Evolutionary conservation across 1,140 invertebrate species (phyloP).

Genomic region (Lerema accius): DNA sequence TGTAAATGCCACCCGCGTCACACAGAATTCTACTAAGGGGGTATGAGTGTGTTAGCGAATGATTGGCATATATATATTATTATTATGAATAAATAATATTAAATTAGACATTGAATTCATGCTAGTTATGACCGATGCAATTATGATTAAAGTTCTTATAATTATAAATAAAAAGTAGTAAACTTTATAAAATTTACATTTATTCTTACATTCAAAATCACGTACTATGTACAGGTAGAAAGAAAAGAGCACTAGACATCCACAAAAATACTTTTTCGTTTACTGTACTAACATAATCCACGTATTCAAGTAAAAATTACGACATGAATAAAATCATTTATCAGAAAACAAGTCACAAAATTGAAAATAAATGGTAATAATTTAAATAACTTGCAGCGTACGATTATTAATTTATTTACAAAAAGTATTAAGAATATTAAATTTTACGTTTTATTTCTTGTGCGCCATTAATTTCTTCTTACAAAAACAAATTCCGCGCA

Average conservation of each 20-base stretch:
- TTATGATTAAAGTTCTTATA: too few species aligned
- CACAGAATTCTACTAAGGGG: too few species aligned
- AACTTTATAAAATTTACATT: conserved; percentile 81
- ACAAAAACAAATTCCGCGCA: conserved; percentile 30
- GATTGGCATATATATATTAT: too few species aligned
- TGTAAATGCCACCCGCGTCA: too few species aligned
- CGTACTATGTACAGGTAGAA: conserved; percentile 74
- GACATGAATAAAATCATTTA: not conserved
- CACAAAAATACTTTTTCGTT: conserved; percentile 62
- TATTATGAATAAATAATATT: too few species aligned
- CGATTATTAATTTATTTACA: conserved; percentile 22
- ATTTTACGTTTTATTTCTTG: conserved; percentile 38
- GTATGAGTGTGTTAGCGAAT: too few species aligned
- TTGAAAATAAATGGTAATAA: conserved; percentile 3
- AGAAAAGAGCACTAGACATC: conserved; percentile 71
- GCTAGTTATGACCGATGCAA: too few species aligned
- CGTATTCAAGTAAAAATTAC: conserved; percentile 1
- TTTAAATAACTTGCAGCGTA: too few species aligned
- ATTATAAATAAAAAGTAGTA: conserved; percentile 49
- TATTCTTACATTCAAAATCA: conserved; percentile 77
- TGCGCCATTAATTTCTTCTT: conserved; percentile 48
- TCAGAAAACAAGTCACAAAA: conserved; percentile 9
- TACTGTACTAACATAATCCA: conserved; percentile 7
- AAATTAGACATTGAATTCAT: too few species aligned
- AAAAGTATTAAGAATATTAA: conserved; percentile 17